Evolutionary conservation across 2,797 vertebrate species (phyloP).

Genomic region (Sebastes wilsoni): DNA sequence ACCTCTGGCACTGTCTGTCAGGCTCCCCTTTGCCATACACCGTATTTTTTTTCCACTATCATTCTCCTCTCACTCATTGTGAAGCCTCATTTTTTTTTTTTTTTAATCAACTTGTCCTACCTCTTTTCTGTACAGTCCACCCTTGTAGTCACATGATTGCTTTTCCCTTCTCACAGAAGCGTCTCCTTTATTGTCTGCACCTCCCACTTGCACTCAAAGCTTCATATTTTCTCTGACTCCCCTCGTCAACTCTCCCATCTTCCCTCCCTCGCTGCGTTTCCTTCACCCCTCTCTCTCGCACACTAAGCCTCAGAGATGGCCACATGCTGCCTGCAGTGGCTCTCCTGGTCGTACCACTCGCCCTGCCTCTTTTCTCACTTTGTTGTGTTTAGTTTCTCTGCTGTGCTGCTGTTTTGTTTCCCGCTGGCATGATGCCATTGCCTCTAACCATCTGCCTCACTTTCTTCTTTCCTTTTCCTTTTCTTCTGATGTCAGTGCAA

Average conservation of each 20-base stretch:
- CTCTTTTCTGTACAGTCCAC: neutral
- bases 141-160: constrained; percentile 7
- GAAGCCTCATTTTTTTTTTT: neutral
- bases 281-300: neutral
- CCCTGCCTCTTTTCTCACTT: constrained; percentile 20
- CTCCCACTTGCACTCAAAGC: constrained; percentile 9
- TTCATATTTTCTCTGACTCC: constrained; percentile 23
- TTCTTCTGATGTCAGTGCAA: constrained; percentile 24
- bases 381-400: constrained; percentile 38
- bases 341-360: constrained; percentile 13
- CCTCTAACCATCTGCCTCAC: constrained; percentile 69
- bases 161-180: neutral
- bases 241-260: neutral
- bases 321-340: constrained; percentile 43
- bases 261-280: constrained; percentile 1
- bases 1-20: constrained; percentile 46
- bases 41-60: neutral
- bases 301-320: constrained; percentile 35
- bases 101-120: constrained; percentile 8
- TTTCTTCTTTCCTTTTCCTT: constrained; percentile 15
- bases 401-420: constrained; percentile 56
- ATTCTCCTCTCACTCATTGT: neutral
- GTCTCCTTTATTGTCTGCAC: constrained; percentile 10
- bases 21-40: neutral
- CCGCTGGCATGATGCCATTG: constrained; percentile 54